These are phyloP conservation scores for Drosophila multiciliata DNA, from an alignment of 2,888 invertebrate genomes.

Conservation along the genomic window DNA sequence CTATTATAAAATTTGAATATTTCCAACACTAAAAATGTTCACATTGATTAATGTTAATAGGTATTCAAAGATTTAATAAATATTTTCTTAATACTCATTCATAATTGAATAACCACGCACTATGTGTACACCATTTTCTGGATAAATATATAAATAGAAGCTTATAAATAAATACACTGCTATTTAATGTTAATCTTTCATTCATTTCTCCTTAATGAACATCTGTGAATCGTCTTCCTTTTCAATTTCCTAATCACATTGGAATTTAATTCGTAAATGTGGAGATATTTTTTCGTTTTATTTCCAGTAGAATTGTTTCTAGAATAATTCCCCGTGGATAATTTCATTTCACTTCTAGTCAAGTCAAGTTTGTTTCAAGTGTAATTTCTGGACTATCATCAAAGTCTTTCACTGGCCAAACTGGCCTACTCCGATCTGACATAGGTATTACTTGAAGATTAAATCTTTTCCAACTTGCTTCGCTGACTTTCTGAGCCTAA, in stretches of 20 bases:
- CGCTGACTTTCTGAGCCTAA: background rate
- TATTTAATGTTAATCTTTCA: constrained; percentile 21
- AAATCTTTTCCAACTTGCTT: constrained; percentile 34
- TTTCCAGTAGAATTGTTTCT: constrained; percentile 67
- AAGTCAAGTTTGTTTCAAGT: background rate
- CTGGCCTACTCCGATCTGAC: constrained; percentile 19
- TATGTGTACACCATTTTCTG: constrained; percentile 30
- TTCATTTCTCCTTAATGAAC: constrained; percentile 11
- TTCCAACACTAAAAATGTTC: constrained; percentile 9
- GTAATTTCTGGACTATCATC: constrained; percentile 11
- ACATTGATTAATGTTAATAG: constrained; percentile 10
- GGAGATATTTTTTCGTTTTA: constrained; percentile 53
- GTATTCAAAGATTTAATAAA: background rate
- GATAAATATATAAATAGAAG: constrained; percentile 32
- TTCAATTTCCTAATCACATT: constrained; percentile 64
- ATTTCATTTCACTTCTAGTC: constrained; percentile 13
- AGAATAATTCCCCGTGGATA: constrained; percentile 32
- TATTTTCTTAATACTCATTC: constrained; percentile 6
- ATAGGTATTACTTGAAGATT: constrained; percentile 37
- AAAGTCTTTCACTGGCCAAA: constrained; percentile 39
- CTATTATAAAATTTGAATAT: constrained; percentile 9
- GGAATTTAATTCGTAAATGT: constrained; percentile 56
- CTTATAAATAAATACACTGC: constrained; percentile 24
- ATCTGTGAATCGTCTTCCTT: constrained; percentile 27
- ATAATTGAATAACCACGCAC: constrained; percentile 21